These are phyloP conservation scores for Acronicta aceris DNA, from an alignment of 2,888 invertebrate species.

Conservation along the genomic window DNA sequence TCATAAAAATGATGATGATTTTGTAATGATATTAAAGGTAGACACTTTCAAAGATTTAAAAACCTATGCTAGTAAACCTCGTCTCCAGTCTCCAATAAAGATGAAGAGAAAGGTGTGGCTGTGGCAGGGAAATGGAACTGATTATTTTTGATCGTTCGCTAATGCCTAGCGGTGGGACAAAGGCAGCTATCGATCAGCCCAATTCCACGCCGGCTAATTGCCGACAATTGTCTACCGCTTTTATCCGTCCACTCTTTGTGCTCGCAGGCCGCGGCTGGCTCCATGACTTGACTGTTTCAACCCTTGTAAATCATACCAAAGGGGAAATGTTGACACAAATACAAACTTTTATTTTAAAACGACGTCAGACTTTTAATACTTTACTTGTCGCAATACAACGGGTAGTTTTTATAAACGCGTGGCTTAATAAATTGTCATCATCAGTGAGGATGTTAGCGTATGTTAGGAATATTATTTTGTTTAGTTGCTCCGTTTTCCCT, in stretches of 20 bases:
- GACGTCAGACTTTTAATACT: slow-evolving; percentile 34
- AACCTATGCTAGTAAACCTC: slow-evolving; percentile 10
- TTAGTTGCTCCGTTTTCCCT: slow-evolving; percentile 14
- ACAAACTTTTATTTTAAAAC: slow-evolving; percentile 57
- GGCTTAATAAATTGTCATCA: slow-evolving; percentile 27
- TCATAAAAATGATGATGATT: slow-evolving; percentile 24
- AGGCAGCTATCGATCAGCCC: slow-evolving; percentile 75
- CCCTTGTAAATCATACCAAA: slow-evolving; percentile 66
- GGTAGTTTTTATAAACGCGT: slow-evolving; percentile 33
- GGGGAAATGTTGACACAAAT: slow-evolving; percentile 62
- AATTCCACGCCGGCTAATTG: slow-evolving; percentile 78
- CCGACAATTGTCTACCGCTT: slow-evolving; percentile 77
- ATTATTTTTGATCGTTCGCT: slow-evolving; percentile 70
- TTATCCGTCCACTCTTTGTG: slow-evolving; percentile 76
- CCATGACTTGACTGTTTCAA: slow-evolving; percentile 68
- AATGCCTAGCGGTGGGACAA: slow-evolving; percentile 70
- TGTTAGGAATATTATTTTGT: slow-evolving; percentile 12
- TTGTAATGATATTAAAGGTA: slow-evolving; percentile 15
- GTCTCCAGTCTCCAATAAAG: slow-evolving; percentile 44
- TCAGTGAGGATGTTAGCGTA: slow-evolving; percentile 14
- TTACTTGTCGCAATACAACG: slow-evolving; percentile 27
- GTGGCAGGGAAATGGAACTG: slow-evolving; percentile 43
- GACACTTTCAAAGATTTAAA: slow-evolving; percentile 12
- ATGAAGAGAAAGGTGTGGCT: slow-evolving; percentile 44
- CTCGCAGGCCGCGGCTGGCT: slow-evolving; percentile 55